Evolutionary conservation across 2,888 invertebrate genomes (phyloP), one percentile per base, ranked within the genome.

Genomic region (Adineta ricciae): DNA sequence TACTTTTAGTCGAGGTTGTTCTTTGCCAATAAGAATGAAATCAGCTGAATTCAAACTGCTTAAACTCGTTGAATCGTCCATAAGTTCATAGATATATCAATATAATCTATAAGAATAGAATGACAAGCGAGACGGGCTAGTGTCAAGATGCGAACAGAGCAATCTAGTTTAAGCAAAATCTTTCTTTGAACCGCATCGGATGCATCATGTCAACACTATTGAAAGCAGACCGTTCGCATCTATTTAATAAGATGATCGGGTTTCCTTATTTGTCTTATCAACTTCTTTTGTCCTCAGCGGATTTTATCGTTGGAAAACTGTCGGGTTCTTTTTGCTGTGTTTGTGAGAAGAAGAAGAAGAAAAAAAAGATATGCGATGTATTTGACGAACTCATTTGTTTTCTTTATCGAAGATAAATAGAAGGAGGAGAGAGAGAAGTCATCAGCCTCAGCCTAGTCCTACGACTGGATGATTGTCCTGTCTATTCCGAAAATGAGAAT

Each of bases 21-120:
- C 78, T 78, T 78, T 78, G 2, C 78, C 78, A 78, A 78, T 41
- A 41, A 78, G 2, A 78, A 78, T 78, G n/a, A 78, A 78, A n/a
- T 78, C 78, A 21, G 41, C 41, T 41, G 78, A 78, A n/a, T 78
- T 78, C n/a, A 78, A 78, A 78, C 78, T 78, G 41, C 78, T 78
- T 32, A 78, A 78, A 41, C 78, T 78, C n/a, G 78, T 78, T 24
- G 78, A 41, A 78, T 78, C 41, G n/a, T 78, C 78, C 78, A 78
- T 78, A 64, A 0, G 8, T 32, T 64, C 64, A 64, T 64, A 16
- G 27, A 32, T 16, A 64, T 32, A 64, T 64, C 36, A 32, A 32
- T 64, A 64, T 5, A 32, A 64, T 19, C 19, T 64, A 0, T 64
- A 64, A 64, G 32, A 64, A 64, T 64, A 3, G 16, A 32, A 14